These are phyloP conservation scores for Apodemus sylvaticus DNA, from an alignment of 2,113 vertebrate genomes.

Conservation along the genomic window DNA sequence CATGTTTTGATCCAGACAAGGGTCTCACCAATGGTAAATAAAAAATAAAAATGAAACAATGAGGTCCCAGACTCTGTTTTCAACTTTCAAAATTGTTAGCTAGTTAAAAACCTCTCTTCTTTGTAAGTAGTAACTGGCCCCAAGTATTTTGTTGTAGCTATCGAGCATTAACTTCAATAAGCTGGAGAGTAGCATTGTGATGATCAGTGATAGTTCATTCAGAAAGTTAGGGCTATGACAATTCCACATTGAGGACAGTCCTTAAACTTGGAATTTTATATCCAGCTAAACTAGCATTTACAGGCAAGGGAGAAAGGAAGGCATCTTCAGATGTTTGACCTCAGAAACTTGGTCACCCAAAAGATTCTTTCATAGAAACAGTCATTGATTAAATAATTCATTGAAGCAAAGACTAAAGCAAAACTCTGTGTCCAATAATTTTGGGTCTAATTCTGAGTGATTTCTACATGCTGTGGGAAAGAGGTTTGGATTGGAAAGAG, in stretches of 20 bases:
- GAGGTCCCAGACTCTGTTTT: background rate
- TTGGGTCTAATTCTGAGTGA: background rate
- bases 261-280: background rate
- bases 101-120: background rate
- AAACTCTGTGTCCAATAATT: background rate
- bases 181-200: too few species aligned
- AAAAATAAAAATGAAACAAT: background rate
- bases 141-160: background rate
- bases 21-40: background rate
- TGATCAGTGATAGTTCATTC: rapidly evolving
- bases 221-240: rapidly evolving
- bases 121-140: background rate
- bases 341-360: background rate
- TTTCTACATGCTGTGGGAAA: background rate
- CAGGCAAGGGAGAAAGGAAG: background rate
- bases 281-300: background rate
- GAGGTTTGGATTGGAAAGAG: background rate
- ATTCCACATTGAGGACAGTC: background rate
- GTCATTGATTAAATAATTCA: background rate
- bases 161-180: background rate
- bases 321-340: background rate
- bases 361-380: background rate
- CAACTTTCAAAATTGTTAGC: background rate
- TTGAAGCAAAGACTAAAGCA: background rate
- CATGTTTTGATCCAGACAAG: background rate